A percentile compares a stretch with the other conserved stretches of the same genome.
These are phyloP conservation scores for Lithosia quadra DNA, from an alignment of 2,888 invertebrate species.

Conservation along the genomic window DNA sequence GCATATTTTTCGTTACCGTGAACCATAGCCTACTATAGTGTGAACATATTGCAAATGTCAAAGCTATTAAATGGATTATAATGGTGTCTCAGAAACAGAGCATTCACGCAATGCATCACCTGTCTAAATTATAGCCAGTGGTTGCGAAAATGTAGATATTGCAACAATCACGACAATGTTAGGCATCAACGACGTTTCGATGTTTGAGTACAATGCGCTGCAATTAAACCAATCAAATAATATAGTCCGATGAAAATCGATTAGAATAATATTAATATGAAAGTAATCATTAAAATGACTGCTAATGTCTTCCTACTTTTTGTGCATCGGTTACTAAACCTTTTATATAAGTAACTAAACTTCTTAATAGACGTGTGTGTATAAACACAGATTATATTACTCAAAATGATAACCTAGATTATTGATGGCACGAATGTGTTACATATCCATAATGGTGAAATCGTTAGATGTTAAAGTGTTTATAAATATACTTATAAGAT, in stretches of 20 bases:
- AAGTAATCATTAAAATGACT: background rate
- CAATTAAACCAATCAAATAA: conserved; percentile 46
- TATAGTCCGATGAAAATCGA: conserved; percentile 19
- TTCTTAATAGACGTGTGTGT: background rate
- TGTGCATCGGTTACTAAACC: background rate
- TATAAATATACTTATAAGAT: conserved; percentile 9
- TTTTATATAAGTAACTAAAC: background rate
- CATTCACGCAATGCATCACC: conserved; percentile 36
- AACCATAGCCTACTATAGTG: background rate
- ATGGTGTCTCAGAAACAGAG: conserved; percentile 29
- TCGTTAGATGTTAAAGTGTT: background rate
- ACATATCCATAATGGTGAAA: conserved; percentile 15
- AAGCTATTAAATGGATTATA: conserved; percentile 17
- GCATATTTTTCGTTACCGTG: conserved; percentile 1
- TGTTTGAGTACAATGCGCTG: conserved; percentile 35
- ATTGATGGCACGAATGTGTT: conserved; percentile 11
- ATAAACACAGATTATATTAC: background rate
- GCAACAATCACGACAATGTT: conserved; percentile 44
- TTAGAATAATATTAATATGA: background rate
- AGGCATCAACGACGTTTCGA: conserved; percentile 38
- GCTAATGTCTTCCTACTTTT: background rate
- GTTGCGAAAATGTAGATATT: conserved; percentile 47
- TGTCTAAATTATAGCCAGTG: conserved; percentile 35
- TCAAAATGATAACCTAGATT: conserved; percentile 7
- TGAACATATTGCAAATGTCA: background rate